phyloP scores from a whole-genome alignment of 2,113 vertebrate species.

The Rissa tridactyla region DNA sequence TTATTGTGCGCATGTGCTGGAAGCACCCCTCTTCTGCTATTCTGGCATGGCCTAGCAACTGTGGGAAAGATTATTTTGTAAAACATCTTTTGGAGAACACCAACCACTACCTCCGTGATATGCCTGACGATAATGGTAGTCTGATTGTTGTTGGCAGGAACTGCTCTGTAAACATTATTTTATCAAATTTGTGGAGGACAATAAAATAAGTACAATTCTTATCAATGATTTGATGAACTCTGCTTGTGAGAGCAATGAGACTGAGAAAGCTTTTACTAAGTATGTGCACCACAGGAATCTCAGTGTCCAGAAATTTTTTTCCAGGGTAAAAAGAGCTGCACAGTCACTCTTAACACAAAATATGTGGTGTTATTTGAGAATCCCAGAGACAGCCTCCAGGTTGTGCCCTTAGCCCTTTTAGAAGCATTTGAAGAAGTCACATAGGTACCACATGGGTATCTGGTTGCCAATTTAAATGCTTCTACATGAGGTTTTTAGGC shows the following conservation, averaged over 20 bases:
- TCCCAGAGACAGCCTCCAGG: background rate
- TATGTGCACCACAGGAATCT: background rate
- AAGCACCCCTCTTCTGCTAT: background rate
- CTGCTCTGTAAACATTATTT: background rate
- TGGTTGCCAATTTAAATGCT: background rate
- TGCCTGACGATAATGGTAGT: background rate
- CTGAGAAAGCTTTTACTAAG: background rate
- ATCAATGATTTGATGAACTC: background rate
- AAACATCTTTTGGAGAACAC: background rate
- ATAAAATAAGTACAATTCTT: background rate
- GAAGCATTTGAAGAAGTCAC: background rate
- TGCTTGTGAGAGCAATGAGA: background rate
- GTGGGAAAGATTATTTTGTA: background rate
- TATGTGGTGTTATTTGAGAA: background rate
- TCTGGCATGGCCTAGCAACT: background rate
- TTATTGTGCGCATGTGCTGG: background rate
- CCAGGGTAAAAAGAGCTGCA: background rate
- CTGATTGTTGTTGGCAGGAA: background rate
- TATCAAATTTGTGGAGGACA: background rate
- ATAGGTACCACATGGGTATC: background rate
- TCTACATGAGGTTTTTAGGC: background rate
- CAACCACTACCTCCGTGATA: background rate
- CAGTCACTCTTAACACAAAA: background rate
- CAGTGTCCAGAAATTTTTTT: background rate
- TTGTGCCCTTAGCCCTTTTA: background rate